Conservation (phyloP, 2,797 vertebrate genomes). For the Allobates femoralis region DNA sequence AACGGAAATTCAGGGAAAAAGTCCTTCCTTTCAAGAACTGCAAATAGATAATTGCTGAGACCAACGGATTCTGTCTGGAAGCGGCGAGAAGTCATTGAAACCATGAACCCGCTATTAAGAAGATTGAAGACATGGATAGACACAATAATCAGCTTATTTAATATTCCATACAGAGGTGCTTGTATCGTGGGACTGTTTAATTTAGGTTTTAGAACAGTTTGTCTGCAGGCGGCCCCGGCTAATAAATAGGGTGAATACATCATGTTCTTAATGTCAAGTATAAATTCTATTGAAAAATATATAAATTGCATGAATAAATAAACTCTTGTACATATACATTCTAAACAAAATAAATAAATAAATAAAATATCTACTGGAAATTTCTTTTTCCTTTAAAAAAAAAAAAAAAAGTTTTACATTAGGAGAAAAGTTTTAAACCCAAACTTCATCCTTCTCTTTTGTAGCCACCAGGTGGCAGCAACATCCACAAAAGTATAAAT, state of each 20-base stretch:
- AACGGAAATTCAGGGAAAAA: neutral
- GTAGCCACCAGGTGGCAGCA: slow-evolving; percentile 71
- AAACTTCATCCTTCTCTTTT: neutral
- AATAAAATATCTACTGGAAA: too few relatives aligned
- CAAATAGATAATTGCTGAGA: slow-evolving; percentile 6
- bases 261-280: too few relatives aligned
- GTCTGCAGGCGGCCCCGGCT: neutral
- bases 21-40: neutral
- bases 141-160: neutral
- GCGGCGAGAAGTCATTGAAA: neutral
- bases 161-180: neutral
- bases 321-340: too few relatives aligned
- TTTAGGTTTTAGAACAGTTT: neutral
- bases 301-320: too few relatives aligned
- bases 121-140: neutral
- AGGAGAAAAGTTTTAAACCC: neutral
- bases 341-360: too few relatives aligned
- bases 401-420: neutral
- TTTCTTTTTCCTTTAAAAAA: too few relatives aligned
- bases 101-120: neutral
- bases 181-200: neutral
- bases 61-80: neutral
- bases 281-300: too few relatives aligned
- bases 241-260: neutral
- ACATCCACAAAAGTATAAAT: slow-evolving; percentile 50